phyloP scores from a whole-genome alignment of 2,113 vertebrate species.

The Trematomus loennbergii region DNA sequence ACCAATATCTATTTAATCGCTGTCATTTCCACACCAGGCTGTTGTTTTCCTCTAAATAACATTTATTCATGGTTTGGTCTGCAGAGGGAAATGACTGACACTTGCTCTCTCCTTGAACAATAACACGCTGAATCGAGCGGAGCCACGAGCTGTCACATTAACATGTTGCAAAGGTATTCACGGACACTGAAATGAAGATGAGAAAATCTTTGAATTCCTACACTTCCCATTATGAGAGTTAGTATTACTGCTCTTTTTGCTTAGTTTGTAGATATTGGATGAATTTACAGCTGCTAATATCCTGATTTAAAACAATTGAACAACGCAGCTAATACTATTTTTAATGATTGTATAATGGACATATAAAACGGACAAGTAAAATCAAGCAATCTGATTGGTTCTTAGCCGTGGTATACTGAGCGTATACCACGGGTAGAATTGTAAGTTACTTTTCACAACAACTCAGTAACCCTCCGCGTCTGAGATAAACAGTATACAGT shows the following conservation, averaged over 20 bases:
- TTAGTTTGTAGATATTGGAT: background rate
- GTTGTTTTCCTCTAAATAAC: conserved; percentile 64
- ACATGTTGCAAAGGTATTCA: conserved; percentile 58
- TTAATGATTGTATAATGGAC: conserved; percentile 29
- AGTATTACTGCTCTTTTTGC: conserved; percentile 3
- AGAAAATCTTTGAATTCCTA: conserved; percentile 32
- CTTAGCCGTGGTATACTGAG: too few relatives aligned
- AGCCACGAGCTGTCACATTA: conserved; percentile 74
- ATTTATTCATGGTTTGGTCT: conserved; percentile 67
- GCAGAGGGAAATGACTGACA: conserved; percentile 69
- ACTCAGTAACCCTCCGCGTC: too few relatives aligned
- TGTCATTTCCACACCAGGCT: conserved; percentile 51
- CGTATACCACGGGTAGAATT: too few relatives aligned
- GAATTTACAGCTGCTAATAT: conserved; percentile 4
- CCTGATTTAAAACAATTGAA: conserved; percentile 12
- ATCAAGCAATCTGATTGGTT: too few relatives aligned
- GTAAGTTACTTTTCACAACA: too few relatives aligned
- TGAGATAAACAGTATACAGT: too few relatives aligned
- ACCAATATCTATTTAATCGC: conserved; percentile 62
- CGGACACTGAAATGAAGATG: conserved; percentile 35
- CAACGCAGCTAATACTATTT: conserved; percentile 1
- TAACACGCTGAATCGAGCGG: conserved; percentile 64
- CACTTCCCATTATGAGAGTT: conserved; percentile 13
- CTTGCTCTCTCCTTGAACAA: conserved; percentile 65
- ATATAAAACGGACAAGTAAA: too few relatives aligned